Base-by-base conservation (phyloP, 2,113 vertebrate genomes). In the Nothoprocta pentlandii region DNA sequence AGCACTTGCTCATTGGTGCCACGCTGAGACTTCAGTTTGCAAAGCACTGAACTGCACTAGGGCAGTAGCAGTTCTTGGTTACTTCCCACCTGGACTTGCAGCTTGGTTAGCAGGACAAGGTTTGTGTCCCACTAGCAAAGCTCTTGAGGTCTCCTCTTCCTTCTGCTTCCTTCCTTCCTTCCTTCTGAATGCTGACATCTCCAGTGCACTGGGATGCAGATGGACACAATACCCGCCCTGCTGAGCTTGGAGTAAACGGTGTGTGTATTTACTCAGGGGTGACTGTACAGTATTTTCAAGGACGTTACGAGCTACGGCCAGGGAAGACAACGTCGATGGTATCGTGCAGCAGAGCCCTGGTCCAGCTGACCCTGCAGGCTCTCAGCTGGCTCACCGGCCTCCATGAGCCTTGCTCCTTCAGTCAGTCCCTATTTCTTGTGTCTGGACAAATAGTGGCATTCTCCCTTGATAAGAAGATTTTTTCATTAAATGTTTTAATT, bases 1-100 rank as follows among this genome's bases (percentile, higher is more conserved):
- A 39, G 2, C 1, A 1, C 11, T 1, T 54, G 17, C 46, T 14
- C 0, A 0, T 58, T 25, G 0, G 0, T 53, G 63, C 49, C 53
- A 63, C 42, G 56, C 64, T 49, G 56, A 42, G n/a, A 32, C 44
- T 88, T 61, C 22, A 0, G 3, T 63, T 75, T 16, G 73, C 64
- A 42, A 23, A 74, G 30, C 30, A 2, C n/a, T 51, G 77, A 69
- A 0, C 44, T 17, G 25, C 39, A 34, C 69, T 26, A 22, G 53
- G 56, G n/a, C 47, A 49, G 77, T 0, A 54, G 53, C 78, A 59
- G 14, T 84, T 75, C 36, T 46, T 46, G 70, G 46, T 75, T 81
- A 17, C 36, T 89, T 25, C 78, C 59, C 46, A 22, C 17, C 17
- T 64, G 80, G 8, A 4, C 46, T 3, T n/a, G 84, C 51, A 51